These are phyloP conservation scores for Xylota segnis DNA, from an alignment of 2,888 invertebrate species.

Conservation along the genomic window DNA sequence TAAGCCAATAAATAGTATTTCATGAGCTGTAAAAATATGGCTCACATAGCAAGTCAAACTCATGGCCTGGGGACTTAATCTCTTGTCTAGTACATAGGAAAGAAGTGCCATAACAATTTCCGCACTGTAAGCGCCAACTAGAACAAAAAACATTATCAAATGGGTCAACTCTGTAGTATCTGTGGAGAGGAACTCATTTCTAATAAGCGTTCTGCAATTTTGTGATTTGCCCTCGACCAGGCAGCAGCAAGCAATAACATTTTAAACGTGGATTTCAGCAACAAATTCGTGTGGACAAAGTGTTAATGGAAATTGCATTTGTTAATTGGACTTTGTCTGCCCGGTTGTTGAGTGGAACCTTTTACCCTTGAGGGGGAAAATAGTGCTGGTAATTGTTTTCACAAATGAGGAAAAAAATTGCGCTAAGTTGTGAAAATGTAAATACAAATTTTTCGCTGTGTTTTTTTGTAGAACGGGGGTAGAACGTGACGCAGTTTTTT, in stretches of 20 bases:
- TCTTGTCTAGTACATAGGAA: background rate
- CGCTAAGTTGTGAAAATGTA: background rate
- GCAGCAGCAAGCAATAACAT: background rate
- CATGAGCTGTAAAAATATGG: conserved; percentile 21
- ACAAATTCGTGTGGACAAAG: background rate
- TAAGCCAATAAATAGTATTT: conserved; percentile 22
- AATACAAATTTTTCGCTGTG: background rate
- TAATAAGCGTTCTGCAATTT: conserved; percentile 17
- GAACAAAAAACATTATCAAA: background rate
- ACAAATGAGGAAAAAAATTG: background rate
- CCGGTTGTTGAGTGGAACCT: background rate
- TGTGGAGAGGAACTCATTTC: background rate
- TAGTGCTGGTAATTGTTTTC: background rate
- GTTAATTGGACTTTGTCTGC: conserved; percentile 37
- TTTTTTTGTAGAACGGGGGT: background rate
- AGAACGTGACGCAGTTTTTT: background rate
- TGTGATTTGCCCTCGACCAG: background rate
- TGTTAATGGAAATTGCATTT: conserved; percentile 22
- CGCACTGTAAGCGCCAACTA: background rate
- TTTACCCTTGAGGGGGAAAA: background rate
- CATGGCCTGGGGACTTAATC: conserved; percentile 1
- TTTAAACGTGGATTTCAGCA: conserved; percentile 1
- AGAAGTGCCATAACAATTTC: conserved; percentile 8
- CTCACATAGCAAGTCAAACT: background rate
- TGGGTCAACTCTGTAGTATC: background rate